phyloP scores from a whole-genome alignment of 2,113 vertebrate genomes.

The Charina bottae region DNA sequence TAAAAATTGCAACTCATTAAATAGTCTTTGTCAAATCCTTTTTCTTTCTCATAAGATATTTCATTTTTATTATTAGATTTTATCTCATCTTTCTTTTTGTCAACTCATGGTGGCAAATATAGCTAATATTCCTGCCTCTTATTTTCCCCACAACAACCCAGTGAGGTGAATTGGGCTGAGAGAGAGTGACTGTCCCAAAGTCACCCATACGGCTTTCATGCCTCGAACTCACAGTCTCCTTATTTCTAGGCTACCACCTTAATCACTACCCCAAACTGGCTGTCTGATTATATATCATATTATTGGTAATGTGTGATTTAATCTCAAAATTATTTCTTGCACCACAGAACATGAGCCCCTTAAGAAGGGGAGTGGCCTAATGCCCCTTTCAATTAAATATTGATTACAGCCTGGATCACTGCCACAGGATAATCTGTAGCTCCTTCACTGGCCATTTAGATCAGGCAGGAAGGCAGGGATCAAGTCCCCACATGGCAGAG shows the following conservation, averaged over 20 bases:
- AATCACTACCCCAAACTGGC: too few relatives aligned
- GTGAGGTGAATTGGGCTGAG: too few relatives aligned
- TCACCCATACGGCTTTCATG: too few relatives aligned
- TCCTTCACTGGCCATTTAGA: neutral
- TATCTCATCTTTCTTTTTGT: too few relatives aligned
- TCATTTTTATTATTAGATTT: conserved; percentile 1
- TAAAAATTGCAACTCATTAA: conserved; percentile 14
- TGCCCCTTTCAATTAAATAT: neutral
- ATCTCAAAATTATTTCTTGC: neutral
- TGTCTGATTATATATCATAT: neutral
- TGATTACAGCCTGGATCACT: neutral
- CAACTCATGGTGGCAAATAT: too few relatives aligned
- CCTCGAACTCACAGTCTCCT: too few relatives aligned
- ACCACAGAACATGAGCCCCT: neutral
- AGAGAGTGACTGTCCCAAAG: too few relatives aligned
- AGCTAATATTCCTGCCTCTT: too few relatives aligned
- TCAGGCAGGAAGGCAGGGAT: neutral
- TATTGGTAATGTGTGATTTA: neutral
- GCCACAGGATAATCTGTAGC: neutral
- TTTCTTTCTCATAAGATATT: neutral
- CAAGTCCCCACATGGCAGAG: neutral
- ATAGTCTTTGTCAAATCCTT: neutral
- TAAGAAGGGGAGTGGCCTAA: neutral
- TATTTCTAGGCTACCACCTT: too few relatives aligned
- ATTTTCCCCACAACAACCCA: too few relatives aligned